Base-by-base conservation (phyloP, 2,113 vertebrate species). In the Oriolus oriolus region DNA sequence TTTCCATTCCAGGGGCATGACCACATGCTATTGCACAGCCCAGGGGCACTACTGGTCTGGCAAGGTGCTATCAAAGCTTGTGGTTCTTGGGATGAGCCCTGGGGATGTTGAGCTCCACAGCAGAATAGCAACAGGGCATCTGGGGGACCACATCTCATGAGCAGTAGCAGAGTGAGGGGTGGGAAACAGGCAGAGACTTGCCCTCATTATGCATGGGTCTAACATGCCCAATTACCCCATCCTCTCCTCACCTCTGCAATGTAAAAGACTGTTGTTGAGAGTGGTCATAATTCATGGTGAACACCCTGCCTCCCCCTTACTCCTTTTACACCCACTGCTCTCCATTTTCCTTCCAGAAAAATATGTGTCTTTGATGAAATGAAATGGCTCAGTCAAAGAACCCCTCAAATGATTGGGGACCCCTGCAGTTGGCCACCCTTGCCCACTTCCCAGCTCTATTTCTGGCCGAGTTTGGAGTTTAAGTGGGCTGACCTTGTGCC, bases 401-500 rank as follows among this genome's bases (percentile, higher is more conserved):
- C 89, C 88, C 94, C 95, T 95, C 86, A 84, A 96, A 96, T 96
- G 84, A 44, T 76, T 93, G 80, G 78, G 84, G 95, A 96, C 95
- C 96, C 90, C 95, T 97, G 96, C 91, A 94, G 95, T 95, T 96
- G 95, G 90, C 93, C 76, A 94, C 91, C 92, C 94, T 93, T 86
- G 47, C 91, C 89, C 66, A 97, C 88, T 96, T 96, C 94, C 87
- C 53, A 69, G 50, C 97, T 97, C 97, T 97, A 96, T 98, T 98
- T 97, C 97, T 96, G 96, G 83, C 70, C 0, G 61, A 90, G 94
- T 96, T 95, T 87, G 88, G 96, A 91, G 90, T 95, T 97, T 96
- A 94, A 97, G 93, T 96, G 96, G 95, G 95, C 95, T 97, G 98
- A 98, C 98, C 97, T 95, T 93, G 83, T 98, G 97, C 97, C 97